Base-by-base conservation (phyloP, 37 sponge, comb jelly and placozoan genomes). In the Halisarca cf. caerulea region DNA sequence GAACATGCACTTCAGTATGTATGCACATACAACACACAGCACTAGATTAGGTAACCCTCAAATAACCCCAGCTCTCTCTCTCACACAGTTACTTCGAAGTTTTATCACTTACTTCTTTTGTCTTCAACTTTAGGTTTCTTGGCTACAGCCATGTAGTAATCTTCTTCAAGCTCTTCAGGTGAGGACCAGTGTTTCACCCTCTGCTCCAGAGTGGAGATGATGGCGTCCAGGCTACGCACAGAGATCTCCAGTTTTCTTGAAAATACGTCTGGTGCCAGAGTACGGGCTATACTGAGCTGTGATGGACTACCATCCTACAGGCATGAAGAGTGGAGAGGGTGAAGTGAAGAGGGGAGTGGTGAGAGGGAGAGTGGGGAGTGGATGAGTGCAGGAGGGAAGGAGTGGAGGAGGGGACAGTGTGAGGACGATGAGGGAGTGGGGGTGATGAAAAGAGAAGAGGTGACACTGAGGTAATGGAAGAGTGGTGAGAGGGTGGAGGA, bases 121-220 rank as follows among this genome's bases (percentile, higher is more conserved):
- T 74, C 77, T 37, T 74, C 77, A 42, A 74, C 45, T 18, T 39
- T 36, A 2, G 43, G 44, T 39, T 74, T 74, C 77, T 74, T 74
- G 45, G 77, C 77, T 17, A 74, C 77, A 7, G 77, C 77, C 32
- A 4, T 74, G 77, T 74, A 74, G 45, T 42, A 74, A 40, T 74
- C 77, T 11, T 74, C 77, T 74, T 74, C 77, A 1, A 34, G 69
- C 33, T 68, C 69, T 34, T 68, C 69, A 6, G 69, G 69, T 30
- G 69, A 34, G 45, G 39, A 36, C 77, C 77, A 74, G 2, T 39
- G 39, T 44, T 74, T 74, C 77, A 74, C 77, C 25, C 36, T 33
- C 45, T 74, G 38, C 45, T 74, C 77, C 11, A 74, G 45, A 17
- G 77, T 41, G 24, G 43, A 3, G 3, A 74, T 39, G 23, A 74